Evolutionary conservation across 2,113 vertebrate species (phyloP).

Genomic region (Butorides virescens): DNA sequence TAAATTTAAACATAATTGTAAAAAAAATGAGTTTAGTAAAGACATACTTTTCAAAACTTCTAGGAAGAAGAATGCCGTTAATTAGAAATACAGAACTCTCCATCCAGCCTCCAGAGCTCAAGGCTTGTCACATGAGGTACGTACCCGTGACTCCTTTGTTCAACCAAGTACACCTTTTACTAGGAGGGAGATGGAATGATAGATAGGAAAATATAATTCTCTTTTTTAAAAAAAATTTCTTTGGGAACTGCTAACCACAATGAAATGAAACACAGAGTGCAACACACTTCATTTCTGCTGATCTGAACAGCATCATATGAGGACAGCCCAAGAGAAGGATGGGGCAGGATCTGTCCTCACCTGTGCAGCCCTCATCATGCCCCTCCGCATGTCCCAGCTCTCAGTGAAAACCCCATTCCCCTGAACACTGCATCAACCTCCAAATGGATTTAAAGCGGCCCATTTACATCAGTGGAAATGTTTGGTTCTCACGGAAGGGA

Average conservation of each 20-base stretch:
- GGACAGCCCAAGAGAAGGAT: neutral
- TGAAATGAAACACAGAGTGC: neutral
- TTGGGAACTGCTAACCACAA: neutral
- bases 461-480: neutral
- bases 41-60: neutral
- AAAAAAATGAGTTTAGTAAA: neutral
- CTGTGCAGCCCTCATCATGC: neutral
- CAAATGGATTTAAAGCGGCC: neutral
- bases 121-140: neutral
- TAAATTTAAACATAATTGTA: neutral
- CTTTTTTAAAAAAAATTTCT: neutral
- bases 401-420: neutral
- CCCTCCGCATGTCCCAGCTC: neutral
- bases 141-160: neutral
- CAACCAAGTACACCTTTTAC: neutral
- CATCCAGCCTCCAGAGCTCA: neutral
- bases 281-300: neutral
- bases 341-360: neutral
- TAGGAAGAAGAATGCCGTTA: neutral
- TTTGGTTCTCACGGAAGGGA: neutral
- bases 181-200: neutral
- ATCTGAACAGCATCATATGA: neutral
- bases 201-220: neutral
- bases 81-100: neutral
- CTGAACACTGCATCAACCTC: neutral